A percentile compares a stretch with the other conserved stretches of the same genome.
These are phyloP conservation scores for Drosophila pachea DNA, from an alignment of 1,140 invertebrate genomes.

Conservation along the genomic window DNA sequence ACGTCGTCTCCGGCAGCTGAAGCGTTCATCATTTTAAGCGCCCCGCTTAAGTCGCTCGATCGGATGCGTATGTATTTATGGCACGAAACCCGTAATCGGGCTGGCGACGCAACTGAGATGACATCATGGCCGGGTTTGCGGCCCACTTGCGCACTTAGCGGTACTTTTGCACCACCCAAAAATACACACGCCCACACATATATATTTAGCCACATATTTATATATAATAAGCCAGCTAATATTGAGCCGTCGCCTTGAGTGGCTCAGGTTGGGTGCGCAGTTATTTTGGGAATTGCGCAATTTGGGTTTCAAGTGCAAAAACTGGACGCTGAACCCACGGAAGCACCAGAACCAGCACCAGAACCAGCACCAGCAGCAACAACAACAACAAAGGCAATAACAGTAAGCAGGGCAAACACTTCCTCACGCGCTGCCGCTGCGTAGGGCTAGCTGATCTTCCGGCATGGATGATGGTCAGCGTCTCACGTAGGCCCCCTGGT, in stretches of 20 bases:
- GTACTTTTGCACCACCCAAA: conserved; percentile 55
- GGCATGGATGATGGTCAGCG: conserved; percentile 37
- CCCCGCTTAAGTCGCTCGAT: conserved; percentile 1
- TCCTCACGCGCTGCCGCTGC: conserved; percentile 14
- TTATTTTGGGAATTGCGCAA: conserved; percentile 71
- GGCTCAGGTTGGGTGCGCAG: conserved; percentile 21
- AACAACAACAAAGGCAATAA: not conserved
- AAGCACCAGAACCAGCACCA: conserved; percentile 21
- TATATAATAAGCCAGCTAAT: conserved; percentile 4
- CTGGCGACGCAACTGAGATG: conserved; percentile 22
- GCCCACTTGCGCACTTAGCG: conserved; percentile 61
- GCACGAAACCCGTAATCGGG: not conserved
- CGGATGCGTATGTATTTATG: conserved; percentile 16
- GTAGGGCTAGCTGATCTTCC: conserved; percentile 56
- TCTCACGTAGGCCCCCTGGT: conserved; percentile 52
- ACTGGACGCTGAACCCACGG: conserved; percentile 61
- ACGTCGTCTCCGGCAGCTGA: conserved; percentile 1
- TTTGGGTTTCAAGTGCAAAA: conserved; percentile 76
- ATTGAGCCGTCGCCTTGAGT: conserved; percentile 9
- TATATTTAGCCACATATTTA: too few species aligned
- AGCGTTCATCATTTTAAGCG: conserved; percentile 21
- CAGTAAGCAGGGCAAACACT: conserved; percentile 7
- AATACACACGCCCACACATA: conserved; percentile 29
- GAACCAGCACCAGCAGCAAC: conserved; percentile 8
- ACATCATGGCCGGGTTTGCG: conserved; percentile 51